Conservation (phyloP, 2,888 invertebrate genomes). For the Rapana venosa region DNA sequence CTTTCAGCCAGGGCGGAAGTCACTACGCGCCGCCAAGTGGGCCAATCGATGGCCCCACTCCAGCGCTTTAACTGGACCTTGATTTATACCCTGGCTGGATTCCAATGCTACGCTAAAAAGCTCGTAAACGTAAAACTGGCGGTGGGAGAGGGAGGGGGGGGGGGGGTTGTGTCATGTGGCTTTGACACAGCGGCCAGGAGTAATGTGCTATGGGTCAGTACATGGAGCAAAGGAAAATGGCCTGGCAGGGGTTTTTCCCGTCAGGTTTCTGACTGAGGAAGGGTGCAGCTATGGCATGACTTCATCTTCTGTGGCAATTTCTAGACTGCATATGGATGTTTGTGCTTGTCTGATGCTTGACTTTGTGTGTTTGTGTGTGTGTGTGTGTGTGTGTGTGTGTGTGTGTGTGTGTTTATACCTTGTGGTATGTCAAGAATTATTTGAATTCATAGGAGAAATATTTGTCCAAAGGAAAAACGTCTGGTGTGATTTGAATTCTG, state of each 20-base stretch:
- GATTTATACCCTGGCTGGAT: neutral
- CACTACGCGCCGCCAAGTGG: slow-evolving; percentile 30
- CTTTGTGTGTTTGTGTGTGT: neutral
- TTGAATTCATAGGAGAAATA: no score
- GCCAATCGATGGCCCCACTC: slow-evolving; percentile 37
- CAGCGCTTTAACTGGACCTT: slow-evolving; percentile 1
- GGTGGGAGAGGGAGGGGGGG: neutral
- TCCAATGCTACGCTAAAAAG: neutral
- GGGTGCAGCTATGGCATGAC: no score
- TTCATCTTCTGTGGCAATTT: no score
- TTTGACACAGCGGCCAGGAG: neutral
- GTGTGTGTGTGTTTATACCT: neutral
- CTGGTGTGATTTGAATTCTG: no score
- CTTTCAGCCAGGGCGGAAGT: slow-evolving; percentile 37
- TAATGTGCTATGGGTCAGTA: neutral
- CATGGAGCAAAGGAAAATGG: neutral
- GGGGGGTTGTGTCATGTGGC: neutral
- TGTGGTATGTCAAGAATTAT: neutral
- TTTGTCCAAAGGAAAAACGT: no score
- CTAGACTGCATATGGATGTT: neutral
- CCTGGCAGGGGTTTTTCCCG: neutral
- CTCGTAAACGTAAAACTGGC: neutral
- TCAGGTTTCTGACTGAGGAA: no score
- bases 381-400: neutral
- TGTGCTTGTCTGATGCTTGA: neutral